Percentiles rank a stretch among this genome's conserved stretches.
phyloP scores from a whole-genome alignment of 2,113 vertebrate species.

The Crotophaga sulcirostris region DNA sequence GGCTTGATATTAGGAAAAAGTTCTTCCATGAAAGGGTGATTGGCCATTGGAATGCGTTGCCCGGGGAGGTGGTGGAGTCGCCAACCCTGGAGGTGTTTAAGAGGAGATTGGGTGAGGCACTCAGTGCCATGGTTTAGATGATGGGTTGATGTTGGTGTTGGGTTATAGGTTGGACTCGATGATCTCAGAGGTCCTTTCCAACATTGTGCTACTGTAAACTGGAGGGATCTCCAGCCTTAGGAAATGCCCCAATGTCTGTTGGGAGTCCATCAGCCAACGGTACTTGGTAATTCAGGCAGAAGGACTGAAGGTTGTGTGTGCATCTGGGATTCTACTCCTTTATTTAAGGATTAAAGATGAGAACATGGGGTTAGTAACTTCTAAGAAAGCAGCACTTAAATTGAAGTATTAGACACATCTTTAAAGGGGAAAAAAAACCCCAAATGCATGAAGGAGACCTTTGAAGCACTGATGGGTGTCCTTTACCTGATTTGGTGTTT shows the following conservation, averaged over 20 bases:
- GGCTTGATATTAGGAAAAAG: too few species aligned
- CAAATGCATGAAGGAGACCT: neutral
- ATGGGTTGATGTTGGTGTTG: too few species aligned
- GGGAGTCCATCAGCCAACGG: neutral
- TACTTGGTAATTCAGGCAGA: neutral
- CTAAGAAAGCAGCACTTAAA: neutral
- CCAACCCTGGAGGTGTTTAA: too few species aligned
- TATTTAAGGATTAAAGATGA: neutral
- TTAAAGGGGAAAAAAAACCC: too few species aligned
- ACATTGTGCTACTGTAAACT: too few species aligned
- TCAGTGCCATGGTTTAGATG: too few species aligned
- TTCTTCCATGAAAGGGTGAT: too few species aligned
- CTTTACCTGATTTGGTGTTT: neutral
- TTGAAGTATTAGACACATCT: neutral
- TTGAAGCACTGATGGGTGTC: neutral
- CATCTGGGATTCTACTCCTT: neutral
- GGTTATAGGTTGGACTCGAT: too few species aligned
- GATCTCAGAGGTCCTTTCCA: too few species aligned
- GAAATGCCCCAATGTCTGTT: neutral
- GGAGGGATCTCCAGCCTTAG: neutral
- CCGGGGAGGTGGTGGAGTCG: too few species aligned
- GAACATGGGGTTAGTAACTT: neutral
- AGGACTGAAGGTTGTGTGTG: accelerated
- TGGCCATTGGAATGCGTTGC: too few species aligned
- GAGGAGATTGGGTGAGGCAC: too few species aligned